Percentiles rank a stretch among this genome's conserved stretches.
These are phyloP conservation scores for Catharus bicknelli DNA, from an alignment of 2,113 vertebrate species.

Conservation along the genomic window DNA sequence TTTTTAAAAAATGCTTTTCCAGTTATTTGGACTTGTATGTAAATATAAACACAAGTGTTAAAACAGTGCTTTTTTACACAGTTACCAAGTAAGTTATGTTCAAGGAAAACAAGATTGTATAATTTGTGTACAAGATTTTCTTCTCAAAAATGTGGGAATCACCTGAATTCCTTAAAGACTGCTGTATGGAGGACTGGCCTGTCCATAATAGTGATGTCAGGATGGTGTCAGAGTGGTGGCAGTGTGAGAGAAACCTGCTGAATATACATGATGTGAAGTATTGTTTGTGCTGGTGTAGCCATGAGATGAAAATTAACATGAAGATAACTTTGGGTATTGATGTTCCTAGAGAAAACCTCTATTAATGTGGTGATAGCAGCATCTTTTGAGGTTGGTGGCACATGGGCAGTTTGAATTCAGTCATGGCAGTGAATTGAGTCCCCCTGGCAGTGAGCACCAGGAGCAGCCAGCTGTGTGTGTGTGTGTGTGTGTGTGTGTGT, in stretches of 20 bases:
- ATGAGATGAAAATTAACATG: accelerated
- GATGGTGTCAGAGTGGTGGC: background rate
- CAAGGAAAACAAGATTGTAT: background rate
- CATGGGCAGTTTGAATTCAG: background rate
- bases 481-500: too few species aligned
- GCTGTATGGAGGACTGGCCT: background rate
- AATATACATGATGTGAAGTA: accelerated
- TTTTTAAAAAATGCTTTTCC: background rate
- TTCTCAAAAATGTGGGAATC: background rate
- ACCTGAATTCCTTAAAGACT: background rate
- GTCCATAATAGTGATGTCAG: accelerated
- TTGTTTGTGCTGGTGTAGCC: background rate
- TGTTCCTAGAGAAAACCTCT: background rate
- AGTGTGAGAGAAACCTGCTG: background rate
- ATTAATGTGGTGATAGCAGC: accelerated
- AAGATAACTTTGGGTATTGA: background rate
- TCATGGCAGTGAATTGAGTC: too few species aligned
- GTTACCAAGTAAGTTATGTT: background rate
- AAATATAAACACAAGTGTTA: background rate
- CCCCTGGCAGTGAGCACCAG: accelerated
- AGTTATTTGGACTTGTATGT: background rate
- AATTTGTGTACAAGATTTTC: background rate
- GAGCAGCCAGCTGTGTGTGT: background rate
- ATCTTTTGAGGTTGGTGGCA: background rate
- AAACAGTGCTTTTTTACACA: background rate